A percentile compares a stretch with the other conserved stretches of the same genome.
These are phyloP conservation scores for Metaphire vulgaris DNA, from an alignment of 1,140 invertebrate species.

Conservation along the genomic window DNA sequence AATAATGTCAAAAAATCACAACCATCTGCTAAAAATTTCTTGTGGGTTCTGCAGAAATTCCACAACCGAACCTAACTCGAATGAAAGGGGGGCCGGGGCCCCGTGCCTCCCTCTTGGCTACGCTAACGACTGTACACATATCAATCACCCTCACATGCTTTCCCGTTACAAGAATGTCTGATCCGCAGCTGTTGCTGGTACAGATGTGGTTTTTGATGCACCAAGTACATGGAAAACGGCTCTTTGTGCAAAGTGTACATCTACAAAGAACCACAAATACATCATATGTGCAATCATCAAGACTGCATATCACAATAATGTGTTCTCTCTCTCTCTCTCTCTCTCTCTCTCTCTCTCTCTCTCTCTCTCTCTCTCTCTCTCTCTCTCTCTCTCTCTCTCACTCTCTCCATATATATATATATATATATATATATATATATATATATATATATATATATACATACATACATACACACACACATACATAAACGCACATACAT, in stretches of 20 bases:
- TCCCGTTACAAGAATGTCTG: constrained; percentile 88
- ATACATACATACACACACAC: too few species aligned
- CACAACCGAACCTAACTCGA: background rate
- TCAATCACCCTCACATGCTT: constrained; percentile 70
- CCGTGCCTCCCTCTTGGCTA: background rate
- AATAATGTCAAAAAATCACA: background rate
- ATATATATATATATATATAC: background rate
- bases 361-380: too few species aligned
- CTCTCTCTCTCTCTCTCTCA: too few species aligned
- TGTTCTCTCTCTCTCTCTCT: too few species aligned
- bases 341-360: too few species aligned
- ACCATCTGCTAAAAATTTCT: background rate
- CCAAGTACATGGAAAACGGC: constrained; percentile 59
- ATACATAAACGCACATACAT: too few species aligned
- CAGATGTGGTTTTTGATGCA: constrained; percentile 95
- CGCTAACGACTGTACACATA: background rate
- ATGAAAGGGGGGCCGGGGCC: background rate
- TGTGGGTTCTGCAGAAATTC: background rate
- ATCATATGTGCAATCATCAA: background rate
- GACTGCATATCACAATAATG: background rate
- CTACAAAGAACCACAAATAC: constrained; percentile 33
- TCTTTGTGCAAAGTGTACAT: constrained; percentile 50
- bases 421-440: background rate
- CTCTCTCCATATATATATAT: too few species aligned
- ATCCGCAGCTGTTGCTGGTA: constrained; percentile 89